These are phyloP conservation scores for Dysidea cf. avara DNA, from an alignment of 37 sponge, comb jelly and placozoan genomes.

Conservation along the genomic window DNA sequence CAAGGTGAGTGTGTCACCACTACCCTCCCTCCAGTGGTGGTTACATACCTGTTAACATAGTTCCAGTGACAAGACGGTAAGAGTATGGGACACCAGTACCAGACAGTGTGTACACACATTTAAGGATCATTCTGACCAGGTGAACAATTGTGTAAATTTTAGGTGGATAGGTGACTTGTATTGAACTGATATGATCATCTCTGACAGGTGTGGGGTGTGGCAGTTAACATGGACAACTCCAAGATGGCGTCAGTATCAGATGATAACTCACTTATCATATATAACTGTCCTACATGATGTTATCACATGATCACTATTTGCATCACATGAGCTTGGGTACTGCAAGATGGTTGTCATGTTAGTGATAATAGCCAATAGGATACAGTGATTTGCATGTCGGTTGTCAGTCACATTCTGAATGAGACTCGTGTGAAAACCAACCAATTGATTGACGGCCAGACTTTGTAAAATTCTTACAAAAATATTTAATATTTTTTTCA, in stretches of 20 bases:
- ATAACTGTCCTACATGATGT: conserved; percentile 64
- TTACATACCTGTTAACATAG: conserved; percentile 25
- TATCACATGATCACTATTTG: too few relatives aligned
- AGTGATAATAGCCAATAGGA: too few relatives aligned
- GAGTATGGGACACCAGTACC: conserved; percentile 92
- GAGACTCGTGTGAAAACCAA: too few relatives aligned
- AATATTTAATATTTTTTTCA: too few relatives aligned
- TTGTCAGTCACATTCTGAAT: too few relatives aligned
- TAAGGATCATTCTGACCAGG: conserved; percentile 91
- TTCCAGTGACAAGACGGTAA: conserved; percentile 97
- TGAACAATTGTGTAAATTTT: background rate
- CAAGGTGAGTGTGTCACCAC: conserved; percentile 42
- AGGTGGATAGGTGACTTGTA: too few relatives aligned
- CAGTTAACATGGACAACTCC: conserved; percentile 69
- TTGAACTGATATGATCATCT: conserved; percentile 1
- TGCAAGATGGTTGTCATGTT: too few relatives aligned
- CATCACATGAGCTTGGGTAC: too few relatives aligned
- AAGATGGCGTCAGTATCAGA: conserved; percentile 94
- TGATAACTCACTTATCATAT: conserved; percentile 77
- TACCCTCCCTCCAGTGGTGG: too few relatives aligned
- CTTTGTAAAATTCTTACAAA: too few relatives aligned
- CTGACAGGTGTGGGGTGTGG: conserved; percentile 89
- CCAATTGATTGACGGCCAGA: too few relatives aligned
- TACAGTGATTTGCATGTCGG: too few relatives aligned
- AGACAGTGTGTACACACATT: conserved; percentile 87